A percentile compares a stretch with the other conserved stretches of the same genome.
These are phyloP conservation scores for Rhegmatorhina hoffmannsi DNA, from an alignment of 2,113 vertebrate species.

Conservation along the genomic window DNA sequence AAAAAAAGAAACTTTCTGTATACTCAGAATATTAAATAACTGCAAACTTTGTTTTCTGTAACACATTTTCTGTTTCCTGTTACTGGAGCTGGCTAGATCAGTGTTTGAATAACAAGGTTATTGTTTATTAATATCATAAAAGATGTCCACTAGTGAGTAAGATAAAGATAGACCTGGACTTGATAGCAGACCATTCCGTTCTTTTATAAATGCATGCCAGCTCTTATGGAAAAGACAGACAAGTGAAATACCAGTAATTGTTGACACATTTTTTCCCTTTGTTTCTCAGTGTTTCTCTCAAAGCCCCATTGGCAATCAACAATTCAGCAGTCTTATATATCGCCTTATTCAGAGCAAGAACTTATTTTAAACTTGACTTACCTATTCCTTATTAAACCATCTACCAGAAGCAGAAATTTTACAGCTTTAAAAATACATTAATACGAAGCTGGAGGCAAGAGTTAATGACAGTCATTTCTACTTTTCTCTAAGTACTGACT, in stretches of 20 bases:
- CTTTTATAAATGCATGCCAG: not conserved
- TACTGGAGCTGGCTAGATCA: not conserved
- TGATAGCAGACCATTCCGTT: not conserved
- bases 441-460: not conserved
- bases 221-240: not conserved
- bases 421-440: constrained; percentile 26
- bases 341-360: not conserved
- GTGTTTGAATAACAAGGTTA: not conserved
- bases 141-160: not conserved
- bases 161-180: not conserved
- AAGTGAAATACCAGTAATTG: not conserved
- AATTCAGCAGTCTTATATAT: not conserved
- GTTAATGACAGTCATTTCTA: constrained; percentile 20
- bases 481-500: not conserved
- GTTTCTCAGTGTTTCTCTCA: not conserved
- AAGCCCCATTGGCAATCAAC: not conserved
- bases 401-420: not conserved
- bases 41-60: not conserved
- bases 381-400: not conserved
- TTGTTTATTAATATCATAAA: not conserved
- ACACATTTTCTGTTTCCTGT: not conserved
- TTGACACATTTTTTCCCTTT: not conserved
- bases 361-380: not conserved
- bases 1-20: not conserved
- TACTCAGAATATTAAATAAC: not conserved